phyloP scores from a whole-genome alignment of 2,113 vertebrate genomes.

The Trogon surrucura region DNA sequence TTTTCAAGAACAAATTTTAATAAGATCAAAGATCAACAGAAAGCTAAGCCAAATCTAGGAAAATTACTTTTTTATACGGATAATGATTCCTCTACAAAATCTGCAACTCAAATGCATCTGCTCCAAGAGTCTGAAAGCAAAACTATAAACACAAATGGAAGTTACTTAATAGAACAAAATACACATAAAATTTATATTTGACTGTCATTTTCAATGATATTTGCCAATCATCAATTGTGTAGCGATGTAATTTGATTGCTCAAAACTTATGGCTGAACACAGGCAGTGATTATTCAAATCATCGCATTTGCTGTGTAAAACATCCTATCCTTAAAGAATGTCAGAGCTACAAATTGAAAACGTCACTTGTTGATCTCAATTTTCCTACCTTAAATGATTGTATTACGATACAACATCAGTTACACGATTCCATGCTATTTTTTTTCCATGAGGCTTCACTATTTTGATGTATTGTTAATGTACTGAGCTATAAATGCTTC shows the following conservation, averaged over 20 bases:
- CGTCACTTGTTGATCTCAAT: background rate
- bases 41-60: background rate
- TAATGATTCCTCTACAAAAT: background rate
- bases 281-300: background rate
- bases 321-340: background rate
- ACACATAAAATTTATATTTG: background rate
- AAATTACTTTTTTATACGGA: background rate
- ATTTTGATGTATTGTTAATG: background rate
- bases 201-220: background rate
- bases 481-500: background rate
- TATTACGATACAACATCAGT: background rate
- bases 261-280: background rate
- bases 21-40: background rate
- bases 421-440: background rate
- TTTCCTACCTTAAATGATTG: background rate
- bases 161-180: background rate
- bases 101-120: background rate
- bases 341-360: background rate
- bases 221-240: background rate
- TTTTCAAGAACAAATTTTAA: background rate
- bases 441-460: background rate
- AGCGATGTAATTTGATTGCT: background rate
- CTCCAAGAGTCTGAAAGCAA: background rate
- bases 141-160: background rate
- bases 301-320: background rate